Percentiles rank a stretch among this genome's conserved stretches.
Evolutionary conservation across 1,140 invertebrate genomes (phyloP).

Genomic region (Gonioctena quinquepunctata): DNA sequence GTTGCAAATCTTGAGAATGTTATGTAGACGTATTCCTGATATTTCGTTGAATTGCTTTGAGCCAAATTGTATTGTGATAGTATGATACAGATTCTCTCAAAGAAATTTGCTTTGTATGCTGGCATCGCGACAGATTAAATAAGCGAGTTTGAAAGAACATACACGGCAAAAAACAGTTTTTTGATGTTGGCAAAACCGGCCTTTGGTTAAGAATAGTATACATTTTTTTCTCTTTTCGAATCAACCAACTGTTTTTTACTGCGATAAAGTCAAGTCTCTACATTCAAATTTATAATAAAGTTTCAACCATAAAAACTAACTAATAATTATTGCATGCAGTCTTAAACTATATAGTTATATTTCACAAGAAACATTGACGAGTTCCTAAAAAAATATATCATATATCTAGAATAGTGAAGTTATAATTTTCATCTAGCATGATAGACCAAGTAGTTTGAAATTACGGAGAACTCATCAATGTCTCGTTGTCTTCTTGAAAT

Average conservation of each 20-base stretch:
- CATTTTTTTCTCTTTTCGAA: neutral
- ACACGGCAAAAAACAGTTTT: neutral
- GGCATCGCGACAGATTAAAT: conserved; percentile 8
- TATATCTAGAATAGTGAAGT: conserved; percentile 29
- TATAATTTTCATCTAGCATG: conserved; percentile 34
- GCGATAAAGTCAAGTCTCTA: conserved; percentile 7
- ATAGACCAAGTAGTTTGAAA: conserved; percentile 17
- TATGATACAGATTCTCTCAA: conserved; percentile 8
- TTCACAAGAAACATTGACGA: conserved; percentile 20
- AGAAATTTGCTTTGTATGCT: conserved; percentile 18
- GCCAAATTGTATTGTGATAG: conserved; percentile 25
- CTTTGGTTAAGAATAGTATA: neutral
- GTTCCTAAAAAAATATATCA: conserved; percentile 31
- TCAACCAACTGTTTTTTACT: neutral
- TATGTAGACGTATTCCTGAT: conserved; percentile 7
- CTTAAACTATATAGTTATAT: conserved; percentile 21
- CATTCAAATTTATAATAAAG: conserved; percentile 10
- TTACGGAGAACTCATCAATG: conserved; percentile 15
- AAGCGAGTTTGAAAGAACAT: neutral
- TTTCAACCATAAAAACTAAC: conserved; percentile 10
- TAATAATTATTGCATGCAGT: conserved; percentile 29
- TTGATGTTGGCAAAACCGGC: neutral
- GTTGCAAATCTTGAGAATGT: conserved; percentile 20
- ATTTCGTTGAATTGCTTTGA: conserved; percentile 7
- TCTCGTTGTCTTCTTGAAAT: conserved; percentile 23